A percentile compares a stretch with the other conserved stretches of the same genome.
Conservation (phyloP, 2,888 invertebrate genomes). For the Orthosia gothica region DNA sequence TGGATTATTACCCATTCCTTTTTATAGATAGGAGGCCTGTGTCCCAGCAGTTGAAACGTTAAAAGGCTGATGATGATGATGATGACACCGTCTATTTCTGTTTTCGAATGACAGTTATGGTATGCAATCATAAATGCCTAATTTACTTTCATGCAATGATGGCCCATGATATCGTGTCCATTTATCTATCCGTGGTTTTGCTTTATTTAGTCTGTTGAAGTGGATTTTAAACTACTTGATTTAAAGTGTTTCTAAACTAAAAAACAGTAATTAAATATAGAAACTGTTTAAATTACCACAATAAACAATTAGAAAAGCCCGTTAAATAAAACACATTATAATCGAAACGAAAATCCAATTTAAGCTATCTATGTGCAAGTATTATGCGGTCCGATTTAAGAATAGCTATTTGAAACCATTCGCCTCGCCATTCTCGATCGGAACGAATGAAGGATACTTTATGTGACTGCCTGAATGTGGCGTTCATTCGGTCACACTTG, state of each 20-base stretch:
- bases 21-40: too few species aligned
- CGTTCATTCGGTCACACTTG: slow-evolving; percentile 58
- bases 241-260: neutral
- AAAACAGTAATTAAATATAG: too few species aligned
- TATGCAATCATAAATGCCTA: slow-evolving; percentile 16
- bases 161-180: slow-evolving; percentile 4
- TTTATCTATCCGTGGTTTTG: slow-evolving; percentile 7
- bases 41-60: too few species aligned
- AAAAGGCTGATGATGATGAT: too few species aligned
- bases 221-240: neutral
- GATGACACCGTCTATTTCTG: neutral
- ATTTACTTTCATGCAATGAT: slow-evolving; percentile 17
- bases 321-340: neutral
- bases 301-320: neutral
- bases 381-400: slow-evolving; percentile 24
- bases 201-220: neutral
- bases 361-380: neutral
- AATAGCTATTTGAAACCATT: slow-evolving; percentile 48
- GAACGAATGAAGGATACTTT: slow-evolving; percentile 62
- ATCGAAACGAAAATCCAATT: neutral
- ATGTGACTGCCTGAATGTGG: slow-evolving; percentile 56
- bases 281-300: too few species aligned
- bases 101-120: neutral
- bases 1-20: too few species aligned
- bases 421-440: slow-evolving; percentile 28